Evolutionary conservation across 2,888 invertebrate species (phyloP).

Genomic region (Isoperla grammatica): DNA sequence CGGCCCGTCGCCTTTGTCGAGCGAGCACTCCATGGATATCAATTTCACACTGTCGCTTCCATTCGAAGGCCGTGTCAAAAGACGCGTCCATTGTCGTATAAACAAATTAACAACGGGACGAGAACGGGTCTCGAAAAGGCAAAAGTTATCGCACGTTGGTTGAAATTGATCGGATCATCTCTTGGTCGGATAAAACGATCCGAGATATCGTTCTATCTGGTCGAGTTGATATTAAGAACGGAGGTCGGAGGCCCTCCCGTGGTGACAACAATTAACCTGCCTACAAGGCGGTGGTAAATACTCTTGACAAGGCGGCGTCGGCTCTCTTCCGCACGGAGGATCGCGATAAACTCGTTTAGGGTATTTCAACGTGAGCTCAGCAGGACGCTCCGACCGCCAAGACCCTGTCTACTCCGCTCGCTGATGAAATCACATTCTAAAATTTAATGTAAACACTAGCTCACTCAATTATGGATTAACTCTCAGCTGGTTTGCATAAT

Average conservation of each 20-base stretch:
- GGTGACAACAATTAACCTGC: conserved; percentile 23
- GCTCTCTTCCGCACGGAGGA: too few species aligned
- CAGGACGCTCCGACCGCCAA: background rate
- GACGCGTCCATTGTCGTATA: conserved; percentile 8
- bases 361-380: background rate
- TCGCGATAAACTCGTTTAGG: too few species aligned
- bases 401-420: too few species aligned
- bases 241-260: conserved; percentile 15
- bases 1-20: conserved; percentile 7
- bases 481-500: too few species aligned
- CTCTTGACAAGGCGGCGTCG: conserved; percentile 14
- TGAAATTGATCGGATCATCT: too few species aligned
- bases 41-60: conserved; percentile 25
- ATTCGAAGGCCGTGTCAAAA: conserved; percentile 23
- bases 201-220: conserved; percentile 11
- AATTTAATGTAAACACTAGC: too few species aligned
- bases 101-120: too few species aligned
- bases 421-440: too few species aligned
- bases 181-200: background rate
- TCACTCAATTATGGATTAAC: too few species aligned
- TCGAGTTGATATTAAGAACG: conserved; percentile 13
- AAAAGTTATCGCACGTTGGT: too few species aligned
- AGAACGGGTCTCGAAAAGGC: too few species aligned
- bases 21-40: conserved; percentile 13
- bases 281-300: conserved; percentile 15